Percentiles rank a stretch among this genome's conserved stretches.
These are phyloP conservation scores for Gobio occitaniae DNA, from an alignment of 2,797 vertebrate species.

Conservation along the genomic window DNA sequence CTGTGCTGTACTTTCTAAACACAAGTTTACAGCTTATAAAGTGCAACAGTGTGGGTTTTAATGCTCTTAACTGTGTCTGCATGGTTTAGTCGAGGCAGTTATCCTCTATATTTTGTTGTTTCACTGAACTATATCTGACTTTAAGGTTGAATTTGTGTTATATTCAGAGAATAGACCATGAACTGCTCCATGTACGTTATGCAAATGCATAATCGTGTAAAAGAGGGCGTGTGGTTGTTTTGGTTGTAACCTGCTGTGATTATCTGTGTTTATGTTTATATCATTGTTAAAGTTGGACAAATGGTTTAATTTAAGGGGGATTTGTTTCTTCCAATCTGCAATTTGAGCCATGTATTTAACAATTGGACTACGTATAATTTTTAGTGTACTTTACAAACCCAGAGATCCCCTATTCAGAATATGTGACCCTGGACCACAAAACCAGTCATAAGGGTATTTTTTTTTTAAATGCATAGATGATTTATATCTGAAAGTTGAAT, in stretches of 20 bases:
- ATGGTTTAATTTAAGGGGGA: neutral
- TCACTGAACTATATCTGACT: neutral
- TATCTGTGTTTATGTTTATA: neutral
- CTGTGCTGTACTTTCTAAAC: conserved; percentile 24
- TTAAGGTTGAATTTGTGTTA: neutral
- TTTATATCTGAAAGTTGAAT: no score
- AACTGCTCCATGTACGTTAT: conserved; percentile 31
- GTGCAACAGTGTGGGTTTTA: neutral
- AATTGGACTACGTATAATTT: neutral
- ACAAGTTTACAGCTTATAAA: conserved; percentile 39
- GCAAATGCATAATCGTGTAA: conserved; percentile 21
- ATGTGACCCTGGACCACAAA: no score
- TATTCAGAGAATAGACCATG: neutral
- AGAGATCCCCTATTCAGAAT: no score
- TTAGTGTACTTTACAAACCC: no score
- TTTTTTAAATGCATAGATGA: no score
- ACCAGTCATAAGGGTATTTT: no score
- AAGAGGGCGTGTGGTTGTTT: conserved; percentile 7
- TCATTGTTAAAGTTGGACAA: neutral
- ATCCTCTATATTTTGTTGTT: conserved; percentile 15
- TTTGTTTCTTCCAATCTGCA: neutral
- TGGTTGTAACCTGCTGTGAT: neutral
- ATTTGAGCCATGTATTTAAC: neutral
- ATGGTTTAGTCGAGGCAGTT: neutral
- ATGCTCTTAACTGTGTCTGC: conserved; percentile 16